Evolutionary conservation across 2,113 vertebrate genomes (phyloP).

Genomic region (Meriones unguiculatus): DNA sequence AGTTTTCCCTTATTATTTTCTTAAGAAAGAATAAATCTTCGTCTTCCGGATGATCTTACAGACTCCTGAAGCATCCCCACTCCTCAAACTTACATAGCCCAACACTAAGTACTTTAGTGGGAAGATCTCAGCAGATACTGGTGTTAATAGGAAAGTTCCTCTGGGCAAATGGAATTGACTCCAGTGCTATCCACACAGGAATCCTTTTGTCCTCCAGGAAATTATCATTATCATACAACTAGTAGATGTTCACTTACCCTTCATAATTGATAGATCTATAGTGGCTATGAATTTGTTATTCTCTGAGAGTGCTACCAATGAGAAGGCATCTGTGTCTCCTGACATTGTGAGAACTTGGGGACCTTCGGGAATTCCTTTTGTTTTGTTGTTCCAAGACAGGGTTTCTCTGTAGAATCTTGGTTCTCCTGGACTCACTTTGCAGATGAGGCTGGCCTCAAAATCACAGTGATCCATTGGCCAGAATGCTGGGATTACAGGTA

Average conservation of each 20-base stretch:
- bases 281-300: neutral
- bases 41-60: neutral
- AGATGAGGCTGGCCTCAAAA: no score
- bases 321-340: neutral
- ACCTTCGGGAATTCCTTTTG: no score
- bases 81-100: neutral
- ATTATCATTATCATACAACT: neutral
- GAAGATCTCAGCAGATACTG: neutral
- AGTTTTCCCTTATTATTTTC: neutral
- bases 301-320: neutral
- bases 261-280: neutral
- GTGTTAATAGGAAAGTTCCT: neutral
- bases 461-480: no score
- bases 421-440: no score
- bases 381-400: no score
- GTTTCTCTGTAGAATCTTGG: no score
- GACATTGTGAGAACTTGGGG: neutral
- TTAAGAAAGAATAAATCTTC: neutral
- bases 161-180: neutral
- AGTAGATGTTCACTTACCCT: neutral
- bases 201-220: neutral
- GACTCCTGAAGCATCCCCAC: fast-evolving
- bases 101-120: fast-evolving
- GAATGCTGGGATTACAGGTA: no score
- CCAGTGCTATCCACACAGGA: neutral